Conservation (phyloP, 1,140 invertebrate species). For the Caenorhabditis remanei region DNA sequence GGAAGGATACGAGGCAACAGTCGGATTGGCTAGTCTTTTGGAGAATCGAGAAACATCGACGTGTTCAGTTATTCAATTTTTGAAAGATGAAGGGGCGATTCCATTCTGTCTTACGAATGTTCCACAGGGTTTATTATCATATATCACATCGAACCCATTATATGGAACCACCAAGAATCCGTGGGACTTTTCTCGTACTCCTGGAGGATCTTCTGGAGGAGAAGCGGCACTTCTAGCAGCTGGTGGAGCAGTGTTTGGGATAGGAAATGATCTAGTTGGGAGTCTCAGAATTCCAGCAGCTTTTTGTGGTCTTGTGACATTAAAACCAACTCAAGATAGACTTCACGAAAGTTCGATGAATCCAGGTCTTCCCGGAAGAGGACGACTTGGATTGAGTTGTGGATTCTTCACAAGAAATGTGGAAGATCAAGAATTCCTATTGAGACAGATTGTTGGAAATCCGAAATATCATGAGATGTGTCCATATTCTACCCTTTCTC, state of each 20-base stretch:
- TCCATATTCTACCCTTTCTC: constrained; percentile 4
- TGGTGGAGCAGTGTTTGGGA: constrained; percentile 78
- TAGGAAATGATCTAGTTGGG: constrained; percentile 78
- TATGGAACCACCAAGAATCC: constrained; percentile 77
- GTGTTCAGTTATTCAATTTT: constrained; percentile 76
- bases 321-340: constrained; percentile 78
- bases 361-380: constrained; percentile 71
- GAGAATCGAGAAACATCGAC: constrained; percentile 74
- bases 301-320: constrained; percentile 78
- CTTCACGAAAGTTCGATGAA: constrained; percentile 59
- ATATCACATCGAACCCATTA: constrained; percentile 76
- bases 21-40: constrained; percentile 78
- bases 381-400: constrained; percentile 69
- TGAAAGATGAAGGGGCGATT: constrained; percentile 58
- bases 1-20: constrained; percentile 79
- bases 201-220: constrained; percentile 77
- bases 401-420: constrained; percentile 75
- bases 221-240: constrained; percentile 78
- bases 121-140: constrained; percentile 78
- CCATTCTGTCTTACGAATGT: constrained; percentile 80
- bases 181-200: constrained; percentile 68
- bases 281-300: constrained; percentile 78
- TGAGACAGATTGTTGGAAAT: constrained; percentile 37
- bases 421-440: constrained; percentile 69
- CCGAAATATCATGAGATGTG: constrained; percentile 56